Evolutionary conservation across 1,140 invertebrate genomes (phyloP), one percentile per base, ranked within the genome.

Genomic region (Amyelois transitella): DNA sequence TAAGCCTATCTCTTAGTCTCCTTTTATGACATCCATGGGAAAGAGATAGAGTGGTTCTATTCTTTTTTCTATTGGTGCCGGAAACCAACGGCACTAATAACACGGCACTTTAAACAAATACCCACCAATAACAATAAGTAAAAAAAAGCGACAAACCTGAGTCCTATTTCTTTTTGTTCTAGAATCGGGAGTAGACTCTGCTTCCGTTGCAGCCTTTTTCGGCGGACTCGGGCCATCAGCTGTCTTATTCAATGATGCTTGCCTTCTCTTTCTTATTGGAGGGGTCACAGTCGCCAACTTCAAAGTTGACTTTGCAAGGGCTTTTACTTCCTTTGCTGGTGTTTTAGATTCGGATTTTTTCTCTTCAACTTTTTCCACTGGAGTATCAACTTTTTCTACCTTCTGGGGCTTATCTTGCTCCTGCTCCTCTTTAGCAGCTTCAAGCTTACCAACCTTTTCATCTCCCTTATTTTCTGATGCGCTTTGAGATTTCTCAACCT

Each of bases 211-310:
- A 8, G 64, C 48, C 52, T 83, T 83, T 64, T 89, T 88, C 14
- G 85, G 66, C 18, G 82, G 62, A 55, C 71, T 77, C 5, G 76
- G 62, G 3, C 85, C 81, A 49, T 87, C 83, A 51, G 20, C 60
- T 7, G 56, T 55, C 57, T 83, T 89, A 52, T 52, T 78, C 43
- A 74, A 73, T n/a, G 86, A 88, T 19, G 80, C 70, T 19, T 82
- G 75, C 48, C 90, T 85, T 53, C 89, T 69, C 63, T 89, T 89
- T 50, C 87, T 81, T 54, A 89, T 81, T 6, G 88, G 88, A 4
- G 90, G 86, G 17, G 89, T 90, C 10, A 89, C 88, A 43, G 90
- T 90, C 1, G 89, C 89, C 58, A 90, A 63, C 56, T 90, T 90
- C 58, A 90, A 56, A 14, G 88, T 89, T 6, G 89, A 85, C 62